Conservation (phyloP, 1,140 invertebrate species). For the Lepeophtheirus salmonis region DNA sequence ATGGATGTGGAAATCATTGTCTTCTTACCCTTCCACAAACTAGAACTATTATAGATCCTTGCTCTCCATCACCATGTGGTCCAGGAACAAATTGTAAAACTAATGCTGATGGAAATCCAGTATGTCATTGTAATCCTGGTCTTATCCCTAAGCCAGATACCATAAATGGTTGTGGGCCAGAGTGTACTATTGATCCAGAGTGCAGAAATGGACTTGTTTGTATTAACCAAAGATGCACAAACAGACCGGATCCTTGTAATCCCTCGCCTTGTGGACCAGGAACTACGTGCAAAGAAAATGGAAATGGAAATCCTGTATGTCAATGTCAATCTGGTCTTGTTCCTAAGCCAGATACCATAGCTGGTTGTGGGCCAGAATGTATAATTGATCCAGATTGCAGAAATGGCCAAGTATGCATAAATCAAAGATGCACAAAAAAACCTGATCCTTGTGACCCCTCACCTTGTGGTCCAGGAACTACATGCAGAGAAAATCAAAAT, state of each 20-base stretch:
- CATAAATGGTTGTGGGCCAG: slow-evolving; percentile 19
- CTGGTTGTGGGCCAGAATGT: slow-evolving; percentile 47
- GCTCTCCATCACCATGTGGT: slow-evolving; percentile 16
- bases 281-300: neutral
- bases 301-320: slow-evolving; percentile 51
- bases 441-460: slow-evolving; percentile 45
- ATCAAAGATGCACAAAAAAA: slow-evolving; percentile 42
- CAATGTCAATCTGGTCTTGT: slow-evolving; percentile 31
- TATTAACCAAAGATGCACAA: slow-evolving; percentile 49
- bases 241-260: slow-evolving; percentile 36
- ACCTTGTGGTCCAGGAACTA: slow-evolving; percentile 50
- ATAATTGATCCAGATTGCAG: slow-evolving; percentile 45
- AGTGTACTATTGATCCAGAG: slow-evolving; percentile 13
- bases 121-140: slow-evolving; percentile 10
- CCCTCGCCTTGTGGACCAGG: slow-evolving; percentile 46
- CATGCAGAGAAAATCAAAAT: slow-evolving; percentile 40
- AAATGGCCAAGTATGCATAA: slow-evolving; percentile 47
- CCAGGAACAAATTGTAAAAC: slow-evolving; percentile 12
- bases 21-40: neutral
- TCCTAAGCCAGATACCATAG: slow-evolving; percentile 28
- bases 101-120: slow-evolving; percentile 9
- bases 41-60: slow-evolving; percentile 1
- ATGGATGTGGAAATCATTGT: slow-evolving; percentile 13
- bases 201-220: slow-evolving; percentile 40
- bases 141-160: slow-evolving; percentile 16